phyloP scores from a whole-genome alignment of 2,113 vertebrate genomes.

The Pungitius pungitius region DNA sequence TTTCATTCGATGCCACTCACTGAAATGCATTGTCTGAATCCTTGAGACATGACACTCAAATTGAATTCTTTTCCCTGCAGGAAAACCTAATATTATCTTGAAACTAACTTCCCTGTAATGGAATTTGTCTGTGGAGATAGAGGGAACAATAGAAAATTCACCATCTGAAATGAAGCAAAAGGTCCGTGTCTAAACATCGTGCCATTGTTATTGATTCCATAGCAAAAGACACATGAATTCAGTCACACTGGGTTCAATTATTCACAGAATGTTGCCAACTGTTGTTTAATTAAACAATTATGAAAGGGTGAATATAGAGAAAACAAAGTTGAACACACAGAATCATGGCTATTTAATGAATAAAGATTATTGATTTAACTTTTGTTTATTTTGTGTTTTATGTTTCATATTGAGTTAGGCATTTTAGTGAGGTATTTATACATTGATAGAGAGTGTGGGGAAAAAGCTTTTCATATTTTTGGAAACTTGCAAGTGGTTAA shows the following conservation, averaged over 20 bases:
- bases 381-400: neutral
- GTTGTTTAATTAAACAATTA: neutral
- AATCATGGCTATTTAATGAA: neutral
- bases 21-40: neutral
- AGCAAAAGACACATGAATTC: too few relatives aligned
- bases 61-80: neutral
- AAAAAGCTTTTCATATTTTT: conserved; percentile 8
- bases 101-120: neutral
- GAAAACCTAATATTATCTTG: neutral
- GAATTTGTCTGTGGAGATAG: neutral
- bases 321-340: neutral
- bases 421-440: neutral
- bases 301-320: neutral
- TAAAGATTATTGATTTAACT: neutral
- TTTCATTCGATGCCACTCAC: neutral
- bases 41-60: neutral
- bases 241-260: neutral
- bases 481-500: neutral
- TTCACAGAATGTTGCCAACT: neutral
- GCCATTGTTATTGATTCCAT: neutral
- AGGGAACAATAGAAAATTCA: neutral
- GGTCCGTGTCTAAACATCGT: neutral
- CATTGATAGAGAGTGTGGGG: neutral
- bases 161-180: neutral
- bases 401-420: neutral